A percentile compares a stretch with the other conserved stretches of the same genome.
Conservation (phyloP, 2,888 invertebrate genomes). For the Synergus umbraculus region DNA sequence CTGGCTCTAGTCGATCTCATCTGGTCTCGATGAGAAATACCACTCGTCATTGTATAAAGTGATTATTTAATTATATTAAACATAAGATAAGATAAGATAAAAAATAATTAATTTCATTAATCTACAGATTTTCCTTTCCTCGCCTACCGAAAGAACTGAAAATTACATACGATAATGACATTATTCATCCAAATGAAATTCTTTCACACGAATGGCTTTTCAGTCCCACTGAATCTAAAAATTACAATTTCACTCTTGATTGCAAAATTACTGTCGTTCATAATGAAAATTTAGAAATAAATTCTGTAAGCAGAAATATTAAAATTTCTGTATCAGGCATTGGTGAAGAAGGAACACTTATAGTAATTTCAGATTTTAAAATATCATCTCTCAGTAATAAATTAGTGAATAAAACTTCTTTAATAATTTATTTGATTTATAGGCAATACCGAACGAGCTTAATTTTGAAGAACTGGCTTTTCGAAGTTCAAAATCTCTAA, state of each 20-base stretch:
- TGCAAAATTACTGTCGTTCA: conserved; percentile 51
- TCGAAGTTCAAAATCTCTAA: conserved; percentile 61
- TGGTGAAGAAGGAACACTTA: conserved; percentile 52
- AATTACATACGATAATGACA: conserved; percentile 50
- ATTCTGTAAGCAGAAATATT: conserved; percentile 7
- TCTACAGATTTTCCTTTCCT: conserved; percentile 56
- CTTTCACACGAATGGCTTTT: conserved; percentile 61
- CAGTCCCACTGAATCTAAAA: conserved; percentile 54
- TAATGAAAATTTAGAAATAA: background rate
- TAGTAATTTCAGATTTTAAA: conserved; percentile 46
- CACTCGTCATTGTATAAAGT: conserved; percentile 75
- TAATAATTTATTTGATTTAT: conserved; percentile 48
- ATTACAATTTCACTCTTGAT: conserved; percentile 55
- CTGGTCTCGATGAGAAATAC: conserved; percentile 73
- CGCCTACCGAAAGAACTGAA: conserved; percentile 54
- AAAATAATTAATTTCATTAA: background rate
- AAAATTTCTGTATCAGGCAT: conserved; percentile 53
- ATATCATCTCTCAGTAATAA: background rate
- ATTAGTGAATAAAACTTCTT: background rate
- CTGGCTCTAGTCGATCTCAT: conserved; percentile 69
- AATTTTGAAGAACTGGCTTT: conserved; percentile 70
- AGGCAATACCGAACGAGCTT: conserved; percentile 75
- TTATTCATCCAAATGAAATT: conserved; percentile 63
- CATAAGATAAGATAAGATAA: background rate
- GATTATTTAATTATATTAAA: background rate